phyloP scores from a whole-genome alignment of 2,888 invertebrate species.

The Leucophora obtusa region DNA sequence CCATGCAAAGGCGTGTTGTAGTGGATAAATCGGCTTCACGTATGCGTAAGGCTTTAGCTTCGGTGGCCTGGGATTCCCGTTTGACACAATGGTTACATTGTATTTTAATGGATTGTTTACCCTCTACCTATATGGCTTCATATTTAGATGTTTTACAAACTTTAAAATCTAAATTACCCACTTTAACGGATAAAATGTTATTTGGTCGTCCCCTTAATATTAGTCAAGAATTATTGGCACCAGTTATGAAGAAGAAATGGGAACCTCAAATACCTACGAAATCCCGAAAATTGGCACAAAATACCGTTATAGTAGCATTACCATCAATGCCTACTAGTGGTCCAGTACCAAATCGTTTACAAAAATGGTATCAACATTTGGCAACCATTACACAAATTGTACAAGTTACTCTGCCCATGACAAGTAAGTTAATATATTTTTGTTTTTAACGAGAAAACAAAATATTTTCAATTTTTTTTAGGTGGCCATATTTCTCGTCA shows the following conservation, averaged over 20 bases:
- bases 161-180: conserved; percentile 84
- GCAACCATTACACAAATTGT: conserved; percentile 85
- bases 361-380: conserved; percentile 85
- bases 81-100: conserved; percentile 88
- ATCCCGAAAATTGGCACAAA: conserved; percentile 84
- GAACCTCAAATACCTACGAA: conserved; percentile 85
- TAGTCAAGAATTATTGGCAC: conserved; percentile 83
- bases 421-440: conserved; percentile 67
- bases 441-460: neutral
- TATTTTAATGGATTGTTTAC: conserved; percentile 84
- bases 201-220: conserved; percentile 80
- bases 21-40: conserved; percentile 85
- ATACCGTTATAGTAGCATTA: conserved; percentile 83
- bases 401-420: conserved; percentile 76
- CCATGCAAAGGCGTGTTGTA: conserved; percentile 84
- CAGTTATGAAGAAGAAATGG: conserved; percentile 83
- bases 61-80: conserved; percentile 86
- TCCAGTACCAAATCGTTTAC: conserved; percentile 80
- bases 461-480: conserved; percentile 41
- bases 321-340: conserved; percentile 81
- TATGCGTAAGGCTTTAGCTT: conserved; percentile 84
- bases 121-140: conserved; percentile 83
- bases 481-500: conserved; percentile 74
- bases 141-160: conserved; percentile 90
- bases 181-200: conserved; percentile 86